A percentile compares a stretch with the other conserved stretches of the same genome.
Evolutionary conservation across 2,113 vertebrate species (phyloP).

Genomic region (Lepus americanus): DNA sequence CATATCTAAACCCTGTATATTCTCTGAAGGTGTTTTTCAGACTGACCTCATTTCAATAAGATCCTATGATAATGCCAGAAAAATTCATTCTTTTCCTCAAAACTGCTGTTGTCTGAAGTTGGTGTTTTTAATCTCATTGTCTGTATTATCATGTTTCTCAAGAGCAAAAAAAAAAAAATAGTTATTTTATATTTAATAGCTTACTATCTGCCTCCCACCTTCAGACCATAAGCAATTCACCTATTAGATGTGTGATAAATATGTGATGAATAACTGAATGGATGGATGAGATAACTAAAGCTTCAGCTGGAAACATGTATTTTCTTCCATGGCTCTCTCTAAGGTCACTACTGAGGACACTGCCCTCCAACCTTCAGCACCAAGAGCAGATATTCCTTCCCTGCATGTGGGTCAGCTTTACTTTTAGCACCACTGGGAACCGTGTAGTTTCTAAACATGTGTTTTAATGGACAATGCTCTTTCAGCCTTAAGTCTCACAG

Average conservation of each 20-base stretch:
- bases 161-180: not conserved
- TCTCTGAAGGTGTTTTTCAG: constrained; percentile 11
- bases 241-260: not conserved
- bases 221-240: not conserved
- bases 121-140: not conserved
- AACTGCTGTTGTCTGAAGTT: not conserved
- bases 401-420: not conserved
- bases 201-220: not conserved
- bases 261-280: not conserved
- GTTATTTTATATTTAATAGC: not conserved
- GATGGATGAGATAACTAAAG: not conserved
- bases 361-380: not conserved
- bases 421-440: not conserved
- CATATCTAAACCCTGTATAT: not conserved
- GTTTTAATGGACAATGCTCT: not conserved
- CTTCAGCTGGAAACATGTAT: not conserved
- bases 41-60: constrained; percentile 10
- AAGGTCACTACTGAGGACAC: not conserved
- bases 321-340: not conserved
- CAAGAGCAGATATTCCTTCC: not conserved
- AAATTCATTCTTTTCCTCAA: not conserved
- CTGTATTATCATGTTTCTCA: not conserved
- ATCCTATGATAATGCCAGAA: not conserved
- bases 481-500: not conserved
- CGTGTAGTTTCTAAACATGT: not conserved